These are phyloP conservation scores for Aplodontia rufa DNA, from an alignment of 2,113 vertebrate genomes.

Conservation along the genomic window DNA sequence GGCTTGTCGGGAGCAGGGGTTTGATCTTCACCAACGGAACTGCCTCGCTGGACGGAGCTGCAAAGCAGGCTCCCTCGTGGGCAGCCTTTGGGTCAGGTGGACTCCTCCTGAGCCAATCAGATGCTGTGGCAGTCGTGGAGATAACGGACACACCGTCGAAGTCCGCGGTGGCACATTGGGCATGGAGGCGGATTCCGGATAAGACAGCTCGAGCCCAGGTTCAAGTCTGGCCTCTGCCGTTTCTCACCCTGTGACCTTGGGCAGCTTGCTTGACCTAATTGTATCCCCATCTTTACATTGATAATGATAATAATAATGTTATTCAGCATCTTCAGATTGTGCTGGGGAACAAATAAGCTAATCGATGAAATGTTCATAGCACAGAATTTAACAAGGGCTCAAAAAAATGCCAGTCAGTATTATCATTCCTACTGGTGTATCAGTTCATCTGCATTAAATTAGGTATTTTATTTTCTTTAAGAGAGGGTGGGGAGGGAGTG, in stretches of 20 bases:
- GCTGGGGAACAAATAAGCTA: background rate
- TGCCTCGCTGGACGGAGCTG: background rate
- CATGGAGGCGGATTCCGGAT: background rate
- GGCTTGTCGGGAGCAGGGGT: no score
- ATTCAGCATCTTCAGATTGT: background rate
- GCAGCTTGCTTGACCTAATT: background rate
- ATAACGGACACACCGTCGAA: background rate
- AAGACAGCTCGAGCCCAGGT: background rate
- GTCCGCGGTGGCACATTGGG: no score
- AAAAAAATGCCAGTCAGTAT: background rate
- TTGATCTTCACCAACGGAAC: background rate
- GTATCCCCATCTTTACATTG: background rate
- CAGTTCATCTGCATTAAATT: background rate
- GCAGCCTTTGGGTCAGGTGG: background rate
- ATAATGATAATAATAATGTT: background rate
- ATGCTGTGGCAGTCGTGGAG: background rate
- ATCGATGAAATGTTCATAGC: background rate
- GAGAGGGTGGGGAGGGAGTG: no score
- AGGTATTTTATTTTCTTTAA: no score
- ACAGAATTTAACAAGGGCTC: constrained; percentile 20
- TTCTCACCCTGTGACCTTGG: background rate
- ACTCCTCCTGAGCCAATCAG: background rate
- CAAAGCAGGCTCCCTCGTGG: background rate
- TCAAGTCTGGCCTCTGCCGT: background rate
- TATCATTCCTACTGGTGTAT: background rate